These are phyloP conservation scores for Daphoenositta chrysoptera DNA, from an alignment of 2,113 vertebrate genomes.

Conservation along the genomic window DNA sequence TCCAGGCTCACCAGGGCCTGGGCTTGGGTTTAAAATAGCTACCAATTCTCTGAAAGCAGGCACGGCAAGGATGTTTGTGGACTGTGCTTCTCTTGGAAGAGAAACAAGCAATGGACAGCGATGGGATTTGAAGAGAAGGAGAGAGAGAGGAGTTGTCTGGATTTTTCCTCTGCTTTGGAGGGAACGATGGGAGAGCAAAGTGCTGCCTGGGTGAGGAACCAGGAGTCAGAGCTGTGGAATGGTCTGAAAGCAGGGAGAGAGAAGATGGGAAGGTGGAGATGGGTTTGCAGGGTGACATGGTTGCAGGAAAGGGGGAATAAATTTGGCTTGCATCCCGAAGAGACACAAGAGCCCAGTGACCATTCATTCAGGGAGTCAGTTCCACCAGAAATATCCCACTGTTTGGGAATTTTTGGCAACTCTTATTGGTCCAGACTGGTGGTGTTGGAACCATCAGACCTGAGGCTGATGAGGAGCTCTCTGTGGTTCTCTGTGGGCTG, in stretches of 20 bases:
- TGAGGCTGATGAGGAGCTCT: background rate
- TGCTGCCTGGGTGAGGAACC: background rate
- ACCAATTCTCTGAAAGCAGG: background rate
- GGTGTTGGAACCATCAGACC: background rate
- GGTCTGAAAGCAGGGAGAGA: background rate
- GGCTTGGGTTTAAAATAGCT: background rate
- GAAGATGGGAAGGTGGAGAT: background rate
- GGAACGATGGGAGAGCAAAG: fast-evolving
- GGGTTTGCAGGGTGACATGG: background rate
- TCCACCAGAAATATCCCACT: background rate
- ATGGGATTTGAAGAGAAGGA: background rate
- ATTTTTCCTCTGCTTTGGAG: background rate
- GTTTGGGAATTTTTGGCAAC: background rate
- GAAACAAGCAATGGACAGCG: background rate
- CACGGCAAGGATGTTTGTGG: background rate
- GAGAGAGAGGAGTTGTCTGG: background rate
- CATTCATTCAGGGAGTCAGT: background rate
- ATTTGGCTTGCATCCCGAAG: background rate
- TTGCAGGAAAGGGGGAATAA: background rate
- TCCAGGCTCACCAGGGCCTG: background rate
- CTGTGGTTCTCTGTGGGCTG: background rate
- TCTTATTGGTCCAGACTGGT: background rate
- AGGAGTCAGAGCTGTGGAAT: background rate
- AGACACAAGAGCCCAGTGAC: background rate
- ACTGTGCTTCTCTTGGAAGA: background rate